Percentiles rank a stretch among this genome's conserved stretches.
Evolutionary conservation across 2,113 vertebrate genomes (phyloP).

Genomic region (Dicerorhinus sumatrensis): DNA sequence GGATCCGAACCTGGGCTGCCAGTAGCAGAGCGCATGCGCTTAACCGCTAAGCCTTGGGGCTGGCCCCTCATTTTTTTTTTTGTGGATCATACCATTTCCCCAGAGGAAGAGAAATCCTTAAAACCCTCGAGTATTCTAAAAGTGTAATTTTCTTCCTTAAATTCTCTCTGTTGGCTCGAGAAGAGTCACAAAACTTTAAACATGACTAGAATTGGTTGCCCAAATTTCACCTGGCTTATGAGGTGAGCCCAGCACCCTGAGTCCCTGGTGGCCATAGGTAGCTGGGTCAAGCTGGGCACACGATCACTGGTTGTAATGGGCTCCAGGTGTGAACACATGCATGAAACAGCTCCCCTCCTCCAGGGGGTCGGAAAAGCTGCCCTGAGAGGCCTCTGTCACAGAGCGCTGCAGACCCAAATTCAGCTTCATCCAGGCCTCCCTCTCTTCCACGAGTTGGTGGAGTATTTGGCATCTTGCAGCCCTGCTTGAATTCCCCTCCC

Average conservation of each 20-base stretch:
- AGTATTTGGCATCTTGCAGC: no score
- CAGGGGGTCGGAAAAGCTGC: neutral
- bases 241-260: neutral
- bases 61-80: neutral
- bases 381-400: neutral
- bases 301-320: accelerated
- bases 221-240: no score
- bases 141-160: neutral
- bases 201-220: neutral
- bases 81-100: no score
- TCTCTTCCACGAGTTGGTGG: neutral
- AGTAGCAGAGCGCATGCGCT: no score
- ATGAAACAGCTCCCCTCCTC: neutral
- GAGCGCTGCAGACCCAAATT: neutral
- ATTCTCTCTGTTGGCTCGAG: neutral
- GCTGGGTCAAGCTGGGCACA: no score
- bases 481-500: neutral
- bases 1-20: no score
- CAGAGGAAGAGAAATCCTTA: neutral
- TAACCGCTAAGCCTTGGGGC: no score
- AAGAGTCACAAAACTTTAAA: neutral
- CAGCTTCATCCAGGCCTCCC: neutral
- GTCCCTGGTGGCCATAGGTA: neutral
- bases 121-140: neutral
- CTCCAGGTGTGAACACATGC: accelerated